Evolutionary conservation across 2,888 invertebrate species (phyloP).

Genomic region (Leptinotarsa peninsularis): DNA sequence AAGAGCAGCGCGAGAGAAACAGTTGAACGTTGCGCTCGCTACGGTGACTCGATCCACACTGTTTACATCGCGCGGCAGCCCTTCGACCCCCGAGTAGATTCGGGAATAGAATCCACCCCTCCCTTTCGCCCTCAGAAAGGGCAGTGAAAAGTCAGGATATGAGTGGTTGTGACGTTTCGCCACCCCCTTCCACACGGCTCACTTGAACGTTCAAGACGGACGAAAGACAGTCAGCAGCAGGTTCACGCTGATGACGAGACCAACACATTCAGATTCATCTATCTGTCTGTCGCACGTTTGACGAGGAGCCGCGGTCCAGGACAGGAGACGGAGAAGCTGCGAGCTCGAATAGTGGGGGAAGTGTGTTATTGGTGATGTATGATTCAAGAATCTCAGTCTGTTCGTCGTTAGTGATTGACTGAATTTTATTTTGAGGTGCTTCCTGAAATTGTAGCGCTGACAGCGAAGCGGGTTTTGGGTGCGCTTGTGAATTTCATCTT

Average conservation of each 20-base stretch:
- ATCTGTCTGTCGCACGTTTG: slow-evolving; percentile 51
- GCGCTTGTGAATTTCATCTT: not conserved
- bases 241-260: slow-evolving; percentile 35
- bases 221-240: slow-evolving; percentile 37
- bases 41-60: slow-evolving; percentile 56
- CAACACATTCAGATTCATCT: slow-evolving; percentile 45
- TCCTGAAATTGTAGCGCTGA: slow-evolving; percentile 14
- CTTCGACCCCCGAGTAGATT: slow-evolving; percentile 49
- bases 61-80: slow-evolving; percentile 54
- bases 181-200: slow-evolving; percentile 47
- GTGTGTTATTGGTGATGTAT: slow-evolving; percentile 17
- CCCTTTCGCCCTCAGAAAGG: slow-evolving; percentile 47
- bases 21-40: slow-evolving; percentile 47
- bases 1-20: slow-evolving; percentile 27
- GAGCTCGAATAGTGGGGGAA: slow-evolving; percentile 1
- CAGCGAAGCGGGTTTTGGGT: not conserved
- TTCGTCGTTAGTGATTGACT: slow-evolving; percentile 16
- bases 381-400: not conserved
- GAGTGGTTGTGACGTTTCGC: slow-evolving; percentile 58
- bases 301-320: slow-evolving; percentile 49
- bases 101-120: slow-evolving; percentile 51
- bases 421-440: slow-evolving; percentile 17
- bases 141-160: slow-evolving; percentile 59
- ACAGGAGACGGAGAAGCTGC: slow-evolving; percentile 42
- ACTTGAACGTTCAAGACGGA: slow-evolving; percentile 44